A percentile compares a stretch with the other conserved stretches of the same genome.
phyloP scores from a whole-genome alignment of 2,113 vertebrate species.

The Genyomyrus donnyi region DNA sequence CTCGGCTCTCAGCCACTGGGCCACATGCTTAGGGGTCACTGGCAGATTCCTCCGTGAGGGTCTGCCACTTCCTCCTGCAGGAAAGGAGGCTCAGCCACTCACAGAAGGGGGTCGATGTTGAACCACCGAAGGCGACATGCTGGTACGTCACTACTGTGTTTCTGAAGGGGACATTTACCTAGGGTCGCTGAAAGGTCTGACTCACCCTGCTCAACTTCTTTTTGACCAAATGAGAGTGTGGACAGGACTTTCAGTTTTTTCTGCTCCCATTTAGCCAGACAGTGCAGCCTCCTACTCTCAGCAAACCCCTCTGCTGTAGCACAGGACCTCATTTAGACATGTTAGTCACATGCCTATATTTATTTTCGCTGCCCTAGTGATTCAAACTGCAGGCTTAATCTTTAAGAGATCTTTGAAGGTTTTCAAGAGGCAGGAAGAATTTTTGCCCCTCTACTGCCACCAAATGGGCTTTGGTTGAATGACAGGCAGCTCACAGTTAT shows the following conservation, averaged over 20 bases:
- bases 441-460: not conserved
- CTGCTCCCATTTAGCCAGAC: not conserved
- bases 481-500: not conserved
- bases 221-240: not conserved
- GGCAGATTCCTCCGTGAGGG: conserved; percentile 63
- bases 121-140: not conserved
- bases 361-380: not conserved
- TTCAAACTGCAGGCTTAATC: not conserved
- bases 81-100: not conserved
- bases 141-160: not conserved
- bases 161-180: not conserved
- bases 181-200: not conserved
- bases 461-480: not conserved
- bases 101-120: not conserved
- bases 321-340: not conserved
- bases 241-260: not conserved
- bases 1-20: conserved; percentile 79
- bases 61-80: conserved; percentile 49
- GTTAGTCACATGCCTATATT: not conserved
- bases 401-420: not conserved
- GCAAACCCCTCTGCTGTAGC: not conserved
- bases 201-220: not conserved
- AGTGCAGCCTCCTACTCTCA: not conserved
- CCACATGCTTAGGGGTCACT: conserved; percentile 75
- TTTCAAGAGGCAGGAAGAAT: not conserved